Percentiles rank a stretch among this genome's conserved stretches.
Conservation (phyloP, 2,113 vertebrate genomes). For the Piliocolobus tephrosceles region DNA sequence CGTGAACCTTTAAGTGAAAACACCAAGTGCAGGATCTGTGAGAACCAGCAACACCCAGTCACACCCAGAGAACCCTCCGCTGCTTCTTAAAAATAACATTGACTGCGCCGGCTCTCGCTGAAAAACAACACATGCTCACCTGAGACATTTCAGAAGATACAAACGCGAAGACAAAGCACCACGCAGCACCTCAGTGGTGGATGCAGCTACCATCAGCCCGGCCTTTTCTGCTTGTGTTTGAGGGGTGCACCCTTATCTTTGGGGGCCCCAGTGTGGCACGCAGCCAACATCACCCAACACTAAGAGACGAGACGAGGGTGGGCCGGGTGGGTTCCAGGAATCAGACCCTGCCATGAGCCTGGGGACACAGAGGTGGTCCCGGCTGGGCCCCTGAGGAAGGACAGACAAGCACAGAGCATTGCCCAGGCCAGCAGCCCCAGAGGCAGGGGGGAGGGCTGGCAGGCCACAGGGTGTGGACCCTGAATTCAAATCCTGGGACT, state of each 20-base stretch:
- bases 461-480: background rate
- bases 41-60: rapidly evolving
- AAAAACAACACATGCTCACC: rapidly evolving
- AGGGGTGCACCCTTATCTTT: background rate
- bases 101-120: background rate
- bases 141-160: background rate
- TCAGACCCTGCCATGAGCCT: rapidly evolving
- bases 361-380: background rate
- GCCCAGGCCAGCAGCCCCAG: no score
- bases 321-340: background rate
- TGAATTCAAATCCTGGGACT: background rate
- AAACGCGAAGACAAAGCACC: background rate
- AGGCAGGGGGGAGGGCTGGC: background rate
- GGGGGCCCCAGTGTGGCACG: background rate
- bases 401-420: background rate
- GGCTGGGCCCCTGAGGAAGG: background rate
- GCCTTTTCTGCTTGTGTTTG: background rate
- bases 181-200: background rate
- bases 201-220: rapidly evolving
- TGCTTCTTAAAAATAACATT: background rate
- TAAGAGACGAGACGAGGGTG: background rate
- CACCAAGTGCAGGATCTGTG: background rate
- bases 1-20: background rate
- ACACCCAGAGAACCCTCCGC: background rate
- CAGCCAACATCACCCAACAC: background rate